Base-by-base conservation (phyloP, 2,888 invertebrate species). In the Seira ritae region DNA sequence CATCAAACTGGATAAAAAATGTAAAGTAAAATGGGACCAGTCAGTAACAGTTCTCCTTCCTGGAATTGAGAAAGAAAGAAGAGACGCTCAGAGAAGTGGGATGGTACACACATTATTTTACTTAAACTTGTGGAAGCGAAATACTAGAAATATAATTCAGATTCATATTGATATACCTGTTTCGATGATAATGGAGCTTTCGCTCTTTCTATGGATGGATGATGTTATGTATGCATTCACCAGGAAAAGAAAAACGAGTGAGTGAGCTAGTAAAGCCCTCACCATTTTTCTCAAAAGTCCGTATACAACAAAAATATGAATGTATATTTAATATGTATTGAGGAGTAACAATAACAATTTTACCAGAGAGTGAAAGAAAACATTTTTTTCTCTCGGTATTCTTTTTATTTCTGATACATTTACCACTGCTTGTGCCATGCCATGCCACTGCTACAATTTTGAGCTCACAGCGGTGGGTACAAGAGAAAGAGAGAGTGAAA, bases 1-100 rank as follows among this genome's bases (percentile, higher is more conserved):
- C 85, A 85, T 85, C 85, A 84, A 84, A 76, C 76, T 81, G 84
- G 84, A 81, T 84, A 84, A 84, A 80, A 84, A 81, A 84, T 84
- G 84, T 79, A 84, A 84, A 84, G 81, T 84, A 81, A 73, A 84
- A 81, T 81, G 67, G 81, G 76, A 81, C 76, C 81, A 81, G 81
- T 81, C 81, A 81, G 66, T 75, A 76, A 76, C 81, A 81, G 84
- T 84, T 81, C 81, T 81, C 72, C 72, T 77, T 73, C 80, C 67
- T 72, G 73, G 62, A 74, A 79, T 71, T 75, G n/a, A 19, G 62
- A 73, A 73, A 6, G 50, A 23, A 17, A 12, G 22, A 55, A 73
- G 17, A 22, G 23, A 31, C 31, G 31, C 71, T n/a, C n/a, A 62
- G 71, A 75, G 76, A 84, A 80, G 80, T 70, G 81, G 81, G 81